Percentiles rank a stretch among this genome's conserved stretches.
Evolutionary conservation across 2,113 vertebrate species (phyloP).

Genomic region (Promerops cafer): DNA sequence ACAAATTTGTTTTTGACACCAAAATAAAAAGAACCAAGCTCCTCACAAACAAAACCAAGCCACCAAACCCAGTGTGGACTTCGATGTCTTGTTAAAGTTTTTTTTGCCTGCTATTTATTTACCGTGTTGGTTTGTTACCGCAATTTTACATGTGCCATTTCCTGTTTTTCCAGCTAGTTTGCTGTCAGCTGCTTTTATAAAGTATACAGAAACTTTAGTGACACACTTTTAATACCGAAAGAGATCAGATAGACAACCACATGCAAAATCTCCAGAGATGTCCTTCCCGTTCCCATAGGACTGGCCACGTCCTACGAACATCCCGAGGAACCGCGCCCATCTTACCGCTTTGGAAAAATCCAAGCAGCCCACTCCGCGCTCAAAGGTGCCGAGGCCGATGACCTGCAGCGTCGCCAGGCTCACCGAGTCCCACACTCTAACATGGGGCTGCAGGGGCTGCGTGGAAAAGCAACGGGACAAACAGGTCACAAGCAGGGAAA

Average conservation of each 20-base stretch:
- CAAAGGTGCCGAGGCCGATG: slow-evolving; percentile 90
- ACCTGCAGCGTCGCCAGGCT: slow-evolving; percentile 87
- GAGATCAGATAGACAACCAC: neutral
- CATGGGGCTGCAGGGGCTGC: slow-evolving; percentile 91
- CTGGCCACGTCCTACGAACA: neutral
- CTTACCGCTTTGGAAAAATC: slow-evolving; percentile 97
- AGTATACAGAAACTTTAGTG: neutral
- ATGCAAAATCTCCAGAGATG: neutral
- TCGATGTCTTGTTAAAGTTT: neutral
- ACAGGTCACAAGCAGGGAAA: neutral
- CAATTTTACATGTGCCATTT: neutral
- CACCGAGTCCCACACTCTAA: slow-evolving; percentile 95
- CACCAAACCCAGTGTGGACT: neutral
- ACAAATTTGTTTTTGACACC: neutral
- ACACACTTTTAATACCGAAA: neutral
- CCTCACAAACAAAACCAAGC: neutral
- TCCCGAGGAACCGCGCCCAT: fast-evolving
- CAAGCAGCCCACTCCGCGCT: slow-evolving; percentile 92
- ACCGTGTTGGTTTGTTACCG: neutral
- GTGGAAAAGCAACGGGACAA: slow-evolving; percentile 17
- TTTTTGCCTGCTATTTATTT: neutral
- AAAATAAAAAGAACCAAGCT: neutral
- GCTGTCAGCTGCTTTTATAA: neutral
- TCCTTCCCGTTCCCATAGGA: fast-evolving
- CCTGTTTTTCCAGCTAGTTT: neutral